Conservation (phyloP, 2,888 invertebrate genomes). For the Muscina levida region DNA sequence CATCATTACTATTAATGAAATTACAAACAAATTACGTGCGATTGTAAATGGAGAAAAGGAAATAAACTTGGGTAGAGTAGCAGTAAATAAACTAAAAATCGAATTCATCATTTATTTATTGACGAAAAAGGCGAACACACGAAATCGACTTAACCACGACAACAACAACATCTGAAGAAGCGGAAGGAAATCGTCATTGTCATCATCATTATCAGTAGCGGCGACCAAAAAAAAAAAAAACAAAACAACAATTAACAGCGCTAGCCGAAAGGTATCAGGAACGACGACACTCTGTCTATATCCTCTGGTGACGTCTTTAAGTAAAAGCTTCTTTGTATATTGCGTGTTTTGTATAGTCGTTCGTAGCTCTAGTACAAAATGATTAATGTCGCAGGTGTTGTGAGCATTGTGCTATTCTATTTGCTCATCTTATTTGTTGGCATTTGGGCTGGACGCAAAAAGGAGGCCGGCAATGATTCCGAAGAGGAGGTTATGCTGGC, state of each 20-base stretch:
- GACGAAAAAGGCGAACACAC: constrained; percentile 26
- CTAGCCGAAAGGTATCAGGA: no score
- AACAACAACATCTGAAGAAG: no score
- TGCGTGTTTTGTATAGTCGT: no score
- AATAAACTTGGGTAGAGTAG: not conserved
- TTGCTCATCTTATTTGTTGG: constrained; percentile 96
- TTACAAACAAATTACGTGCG: no score
- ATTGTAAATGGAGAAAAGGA: constrained; percentile 1
- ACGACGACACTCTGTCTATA: no score
- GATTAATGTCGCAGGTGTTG: constrained; percentile 95
- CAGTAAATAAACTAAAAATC: constrained; percentile 18
- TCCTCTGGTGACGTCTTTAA: no score
- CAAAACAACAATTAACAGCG: no score
- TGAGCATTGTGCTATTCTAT: constrained; percentile 98
- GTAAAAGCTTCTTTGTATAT: no score
- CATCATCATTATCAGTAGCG: not conserved
- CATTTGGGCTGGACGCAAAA: constrained; percentile 98
- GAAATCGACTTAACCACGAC: not conserved
- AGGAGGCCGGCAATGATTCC: constrained; percentile 91
- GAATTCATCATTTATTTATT: constrained; percentile 50
- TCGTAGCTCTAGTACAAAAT: no score
- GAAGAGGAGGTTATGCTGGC: constrained; percentile 99
- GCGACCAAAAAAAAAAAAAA: no score
- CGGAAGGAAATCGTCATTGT: constrained; percentile 5
- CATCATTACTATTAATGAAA: constrained; percentile 17